phyloP scores from a whole-genome alignment of 2,888 invertebrate species.

The Bhutanitis thaidina region DNA sequence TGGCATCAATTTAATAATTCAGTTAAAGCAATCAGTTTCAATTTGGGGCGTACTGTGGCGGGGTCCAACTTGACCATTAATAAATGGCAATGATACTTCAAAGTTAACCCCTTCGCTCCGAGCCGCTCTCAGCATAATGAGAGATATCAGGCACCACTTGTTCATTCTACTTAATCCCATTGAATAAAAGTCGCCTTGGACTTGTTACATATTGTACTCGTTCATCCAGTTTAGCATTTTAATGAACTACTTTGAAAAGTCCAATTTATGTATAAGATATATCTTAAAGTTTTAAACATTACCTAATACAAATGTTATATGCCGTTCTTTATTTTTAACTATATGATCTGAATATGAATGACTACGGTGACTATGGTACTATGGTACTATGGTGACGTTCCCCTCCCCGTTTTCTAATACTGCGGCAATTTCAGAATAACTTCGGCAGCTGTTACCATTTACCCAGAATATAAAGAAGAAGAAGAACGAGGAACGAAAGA shows the following conservation, averaged over 20 bases:
- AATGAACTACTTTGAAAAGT: neutral
- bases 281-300: too few species aligned
- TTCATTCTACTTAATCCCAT: constrained; percentile 28
- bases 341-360: too few species aligned
- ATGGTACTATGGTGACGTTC: too few species aligned
- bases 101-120: constrained; percentile 65
- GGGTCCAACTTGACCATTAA: constrained; percentile 74
- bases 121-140: constrained; percentile 46
- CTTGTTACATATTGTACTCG: neutral
- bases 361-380: too few species aligned
- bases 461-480: too few species aligned
- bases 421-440: too few species aligned
- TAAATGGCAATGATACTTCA: constrained; percentile 78
- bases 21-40: constrained; percentile 67
- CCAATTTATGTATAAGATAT: too few species aligned
- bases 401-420: too few species aligned
- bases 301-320: too few species aligned
- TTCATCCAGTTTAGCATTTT: neutral
- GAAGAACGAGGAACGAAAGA: too few species aligned
- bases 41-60: constrained; percentile 45
- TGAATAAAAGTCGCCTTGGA: constrained; percentile 10
- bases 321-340: too few species aligned
- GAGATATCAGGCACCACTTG: constrained; percentile 53
- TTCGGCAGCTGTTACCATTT: too few species aligned
- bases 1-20: constrained; percentile 71